Evolutionary conservation across 2,797 vertebrate genomes (phyloP), one percentile per base, ranked within the genome.

Genomic region (Gambelia wislizenii): DNA sequence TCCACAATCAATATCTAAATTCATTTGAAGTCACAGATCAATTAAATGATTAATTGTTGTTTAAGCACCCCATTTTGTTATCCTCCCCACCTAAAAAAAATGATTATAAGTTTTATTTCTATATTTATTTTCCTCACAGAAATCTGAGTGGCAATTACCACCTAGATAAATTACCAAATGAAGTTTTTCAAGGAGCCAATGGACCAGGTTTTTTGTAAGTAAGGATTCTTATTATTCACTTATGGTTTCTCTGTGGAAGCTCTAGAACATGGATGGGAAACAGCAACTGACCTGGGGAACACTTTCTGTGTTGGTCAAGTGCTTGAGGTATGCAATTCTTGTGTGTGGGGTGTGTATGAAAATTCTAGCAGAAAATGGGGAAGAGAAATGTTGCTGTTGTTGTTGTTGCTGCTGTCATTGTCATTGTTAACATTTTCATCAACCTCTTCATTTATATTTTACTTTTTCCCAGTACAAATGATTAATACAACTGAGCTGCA

Each of bases 181-280:
- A 96, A 52, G 94, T 98, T 95, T 98, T 98, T 94, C 94, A 95
- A 20, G 97, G 97, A 97, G 96, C 97, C 76, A 95, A 89, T 61
- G 97, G 97, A 54, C 97, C 97, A 0, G 12, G 96, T 89, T 95
- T 97, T 94, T 93, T 98, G 97, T 98, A 96, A 97, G 97, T 97
- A 96, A 78, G 44, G n/a, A 49, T 90, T 89, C 89, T 30, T 5
- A 64, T 83, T 81, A 61, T 47, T 10, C 61, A 6, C 7, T 74
- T 89, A 27, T 47, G 4, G 13, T 56, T 33, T 33, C 44, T 36
- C 14, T 20, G 79, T 30, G 20, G 54, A 69, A 69, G 30, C 1
- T 67, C 30, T 67, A 83, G 33, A 82, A 49, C 70, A 74, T 36
- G 36, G 36, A 6, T 49, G 49, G 49, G 56, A 4, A 59, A 59